Evolutionary conservation across 1,140 invertebrate species (phyloP).

Genomic region (Anoplophora glabripennis): DNA sequence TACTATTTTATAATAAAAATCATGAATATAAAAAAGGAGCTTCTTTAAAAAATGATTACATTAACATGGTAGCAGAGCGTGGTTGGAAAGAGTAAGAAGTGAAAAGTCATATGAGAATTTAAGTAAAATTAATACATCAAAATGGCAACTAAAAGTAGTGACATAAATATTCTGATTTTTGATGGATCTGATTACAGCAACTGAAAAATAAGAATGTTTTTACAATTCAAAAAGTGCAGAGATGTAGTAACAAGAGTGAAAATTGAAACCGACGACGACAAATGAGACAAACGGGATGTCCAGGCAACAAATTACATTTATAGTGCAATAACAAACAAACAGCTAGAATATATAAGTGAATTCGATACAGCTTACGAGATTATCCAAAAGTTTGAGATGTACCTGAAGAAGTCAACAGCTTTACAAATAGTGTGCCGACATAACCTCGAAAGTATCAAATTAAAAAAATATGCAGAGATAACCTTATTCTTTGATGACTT

Average conservation of each 20-base stretch:
- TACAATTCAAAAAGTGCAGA: conserved; percentile 38
- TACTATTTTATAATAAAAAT: too few species aligned
- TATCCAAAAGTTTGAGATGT: conserved; percentile 38
- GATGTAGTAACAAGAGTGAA: conserved; percentile 19
- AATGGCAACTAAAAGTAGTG: background rate
- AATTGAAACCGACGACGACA: conserved; percentile 17
- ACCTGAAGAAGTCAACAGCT: conserved; percentile 37
- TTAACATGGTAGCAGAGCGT: conserved; percentile 3
- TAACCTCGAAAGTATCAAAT: conserved; percentile 33
- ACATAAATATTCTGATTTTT: conserved; percentile 35
- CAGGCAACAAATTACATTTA: conserved; percentile 38
- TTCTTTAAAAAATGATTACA: background rate
- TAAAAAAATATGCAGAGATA: conserved; percentile 29
- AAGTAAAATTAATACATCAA: too few species aligned
- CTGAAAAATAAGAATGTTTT: conserved; percentile 35
- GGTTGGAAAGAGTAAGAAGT: background rate
- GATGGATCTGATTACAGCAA: conserved; percentile 41
- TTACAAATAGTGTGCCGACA: conserved; percentile 38
- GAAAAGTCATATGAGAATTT: too few species aligned
- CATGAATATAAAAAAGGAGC: too few species aligned
- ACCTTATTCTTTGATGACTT: conserved; percentile 38
- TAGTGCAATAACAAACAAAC: conserved; percentile 33
- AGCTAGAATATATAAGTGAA: conserved; percentile 31
- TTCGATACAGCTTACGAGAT: conserved; percentile 29
- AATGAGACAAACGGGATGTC: conserved; percentile 31